Percentiles rank a stretch among this genome's conserved stretches.
Conservation (phyloP, 2,113 vertebrate genomes). For the Corvus moneduloides region DNA sequence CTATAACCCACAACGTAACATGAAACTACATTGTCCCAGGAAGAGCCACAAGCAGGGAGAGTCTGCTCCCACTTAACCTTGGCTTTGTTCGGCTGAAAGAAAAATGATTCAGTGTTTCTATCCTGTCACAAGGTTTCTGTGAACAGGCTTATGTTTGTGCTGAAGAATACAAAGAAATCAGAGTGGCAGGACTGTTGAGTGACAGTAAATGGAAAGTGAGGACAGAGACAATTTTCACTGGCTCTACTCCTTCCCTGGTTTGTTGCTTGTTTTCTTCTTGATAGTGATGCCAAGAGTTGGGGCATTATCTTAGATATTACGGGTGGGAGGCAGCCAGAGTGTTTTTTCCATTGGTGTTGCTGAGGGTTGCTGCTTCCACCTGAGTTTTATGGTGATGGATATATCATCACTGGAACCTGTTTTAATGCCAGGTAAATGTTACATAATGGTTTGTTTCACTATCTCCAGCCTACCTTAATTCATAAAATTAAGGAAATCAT, state of each 20-base stretch:
- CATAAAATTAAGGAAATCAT: not conserved
- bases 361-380: not conserved
- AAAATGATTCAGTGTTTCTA: not conserved
- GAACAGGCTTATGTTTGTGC: not conserved
- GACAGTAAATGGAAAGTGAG: not conserved
- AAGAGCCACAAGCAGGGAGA: not conserved
- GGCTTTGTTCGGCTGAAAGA: not conserved
- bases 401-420: not conserved
- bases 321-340: not conserved
- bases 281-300: not conserved
- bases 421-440: not conserved
- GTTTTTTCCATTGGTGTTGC: not conserved
- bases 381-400: not conserved
- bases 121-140: not conserved
- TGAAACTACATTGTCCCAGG: not conserved
- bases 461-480: not conserved
- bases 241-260: not conserved
- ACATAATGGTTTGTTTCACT: constrained; percentile 14
- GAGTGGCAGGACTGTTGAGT: not conserved
- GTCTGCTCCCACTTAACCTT: accelerated
- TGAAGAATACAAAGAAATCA: not conserved
- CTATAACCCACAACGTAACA: accelerated
- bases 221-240: not conserved
- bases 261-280: not conserved
- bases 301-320: not conserved